A percentile compares a stretch with the other conserved stretches of the same genome.
Conservation (phyloP, 2,888 invertebrate genomes). For the Drosophila colorata region DNA sequence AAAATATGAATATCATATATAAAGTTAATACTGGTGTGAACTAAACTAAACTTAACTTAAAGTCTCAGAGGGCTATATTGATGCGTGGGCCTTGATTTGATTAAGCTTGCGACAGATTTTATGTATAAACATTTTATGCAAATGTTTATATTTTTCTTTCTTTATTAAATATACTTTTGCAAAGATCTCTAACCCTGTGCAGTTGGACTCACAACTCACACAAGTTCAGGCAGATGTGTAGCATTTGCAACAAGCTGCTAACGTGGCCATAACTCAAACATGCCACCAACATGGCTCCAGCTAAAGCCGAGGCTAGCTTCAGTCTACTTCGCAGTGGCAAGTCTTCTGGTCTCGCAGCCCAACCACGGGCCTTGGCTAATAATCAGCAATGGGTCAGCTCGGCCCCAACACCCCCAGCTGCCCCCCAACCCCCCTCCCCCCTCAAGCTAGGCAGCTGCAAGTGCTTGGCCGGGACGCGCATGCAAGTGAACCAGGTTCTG, state of each 20-base stretch:
- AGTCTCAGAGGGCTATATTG: no score
- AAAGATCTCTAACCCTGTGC: background rate
- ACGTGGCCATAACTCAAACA: conserved; percentile 75
- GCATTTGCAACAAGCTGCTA: conserved; percentile 53
- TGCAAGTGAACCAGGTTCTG: conserved; percentile 47
- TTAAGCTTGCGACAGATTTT: conserved; percentile 1
- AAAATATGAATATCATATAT: no score
- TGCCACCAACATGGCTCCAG: conserved; percentile 73
- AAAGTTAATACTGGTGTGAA: no score
- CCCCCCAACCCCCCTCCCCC: background rate
- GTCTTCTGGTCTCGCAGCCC: background rate
- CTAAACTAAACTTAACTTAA: no score
- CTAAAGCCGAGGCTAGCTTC: conserved; percentile 6
- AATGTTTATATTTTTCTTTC: background rate
- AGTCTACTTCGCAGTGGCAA: conserved; percentile 25
- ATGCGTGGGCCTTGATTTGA: no score
- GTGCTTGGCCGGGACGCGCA: conserved; percentile 50
- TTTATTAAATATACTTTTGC: background rate
- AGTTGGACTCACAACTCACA: conserved; percentile 17
- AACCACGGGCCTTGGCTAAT: conserved; percentile 64
- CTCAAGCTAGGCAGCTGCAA: conserved; percentile 41
- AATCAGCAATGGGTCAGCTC: conserved; percentile 61
- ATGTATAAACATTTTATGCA: no score
- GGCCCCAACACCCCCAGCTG: conserved; percentile 6
- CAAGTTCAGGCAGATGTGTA: conserved; percentile 37